These are phyloP conservation scores for Oenanthe melanoleuca DNA, from an alignment of 2,113 vertebrate genomes.

Conservation along the genomic window DNA sequence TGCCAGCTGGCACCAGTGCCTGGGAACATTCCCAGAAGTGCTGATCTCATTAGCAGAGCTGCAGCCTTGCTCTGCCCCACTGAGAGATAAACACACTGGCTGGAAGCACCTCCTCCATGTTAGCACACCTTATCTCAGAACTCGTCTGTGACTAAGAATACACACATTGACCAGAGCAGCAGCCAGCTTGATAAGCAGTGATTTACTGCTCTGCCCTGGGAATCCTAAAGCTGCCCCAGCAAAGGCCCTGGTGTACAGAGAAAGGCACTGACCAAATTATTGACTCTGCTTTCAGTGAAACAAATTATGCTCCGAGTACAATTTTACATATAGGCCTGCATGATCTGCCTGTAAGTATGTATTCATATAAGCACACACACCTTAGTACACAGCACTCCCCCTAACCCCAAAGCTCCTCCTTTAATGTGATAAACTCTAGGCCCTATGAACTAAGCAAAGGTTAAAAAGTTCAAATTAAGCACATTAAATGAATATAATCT, in stretches of 20 bases:
- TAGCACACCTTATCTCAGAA: not conserved
- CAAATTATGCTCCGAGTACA: not conserved
- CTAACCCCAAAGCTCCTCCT: not conserved
- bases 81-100: not conserved
- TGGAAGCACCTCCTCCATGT: not conserved
- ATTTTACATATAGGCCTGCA: not conserved
- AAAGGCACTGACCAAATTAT: not conserved
- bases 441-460: not conserved
- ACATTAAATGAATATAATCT: not conserved
- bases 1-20: slow-evolving; percentile 35
- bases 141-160: not conserved
- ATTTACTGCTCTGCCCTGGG: not conserved
- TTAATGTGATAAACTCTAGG: not conserved
- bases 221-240: not conserved
- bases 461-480: not conserved
- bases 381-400: not conserved
- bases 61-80: not conserved
- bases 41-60: slow-evolving; percentile 36
- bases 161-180: not conserved
- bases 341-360: not conserved
- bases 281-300: not conserved
- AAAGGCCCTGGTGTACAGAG: not conserved
- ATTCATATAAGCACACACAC: not conserved
- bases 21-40: slow-evolving; percentile 26
- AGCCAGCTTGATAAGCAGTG: not conserved